phyloP scores from a whole-genome alignment of 1,140 invertebrate species.

The Brachionus calyciflorus region DNA sequence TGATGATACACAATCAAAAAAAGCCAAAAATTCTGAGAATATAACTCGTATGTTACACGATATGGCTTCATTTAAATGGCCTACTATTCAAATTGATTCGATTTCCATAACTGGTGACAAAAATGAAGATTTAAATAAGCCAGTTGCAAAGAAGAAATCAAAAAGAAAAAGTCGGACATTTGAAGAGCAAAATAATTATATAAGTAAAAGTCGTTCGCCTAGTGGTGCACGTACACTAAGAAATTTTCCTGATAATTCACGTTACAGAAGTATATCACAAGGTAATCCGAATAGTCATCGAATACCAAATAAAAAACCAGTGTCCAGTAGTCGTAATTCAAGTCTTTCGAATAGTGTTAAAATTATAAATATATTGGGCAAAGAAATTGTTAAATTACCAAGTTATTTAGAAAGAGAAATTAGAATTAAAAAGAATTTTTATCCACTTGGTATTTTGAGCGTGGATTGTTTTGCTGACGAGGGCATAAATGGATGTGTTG shows the following conservation, averaged over 20 bases:
- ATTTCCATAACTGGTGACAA: background rate
- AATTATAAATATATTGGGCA: slow-evolving; percentile 48
- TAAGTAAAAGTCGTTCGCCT: slow-evolving; percentile 17
- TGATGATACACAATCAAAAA: too few relatives aligned
- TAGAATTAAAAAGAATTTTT: slow-evolving; percentile 65
- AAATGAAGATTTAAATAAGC: background rate
- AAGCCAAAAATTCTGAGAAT: too few relatives aligned
- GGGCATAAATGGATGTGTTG: slow-evolving; percentile 68
- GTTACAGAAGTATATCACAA: background rate
- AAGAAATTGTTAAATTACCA: slow-evolving; percentile 63
- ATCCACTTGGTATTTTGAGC: slow-evolving; percentile 65
- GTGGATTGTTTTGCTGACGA: slow-evolving; percentile 65
- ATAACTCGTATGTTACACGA: too few relatives aligned
- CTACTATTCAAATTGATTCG: background rate
- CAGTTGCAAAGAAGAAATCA: background rate
- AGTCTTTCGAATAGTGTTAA: slow-evolving; percentile 48
- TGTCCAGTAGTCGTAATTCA: slow-evolving; percentile 50
- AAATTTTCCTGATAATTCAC: background rate
- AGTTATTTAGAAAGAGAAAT: slow-evolving; percentile 65
- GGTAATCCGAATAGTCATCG: background rate
- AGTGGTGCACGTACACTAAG: background rate
- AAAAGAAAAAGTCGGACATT: background rate
- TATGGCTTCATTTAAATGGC: too few relatives aligned
- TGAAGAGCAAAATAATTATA: background rate
- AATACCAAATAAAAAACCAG: background rate